Base-by-base conservation (phyloP, 2,797 vertebrate genomes). In the Astyanax mexicanus region DNA sequence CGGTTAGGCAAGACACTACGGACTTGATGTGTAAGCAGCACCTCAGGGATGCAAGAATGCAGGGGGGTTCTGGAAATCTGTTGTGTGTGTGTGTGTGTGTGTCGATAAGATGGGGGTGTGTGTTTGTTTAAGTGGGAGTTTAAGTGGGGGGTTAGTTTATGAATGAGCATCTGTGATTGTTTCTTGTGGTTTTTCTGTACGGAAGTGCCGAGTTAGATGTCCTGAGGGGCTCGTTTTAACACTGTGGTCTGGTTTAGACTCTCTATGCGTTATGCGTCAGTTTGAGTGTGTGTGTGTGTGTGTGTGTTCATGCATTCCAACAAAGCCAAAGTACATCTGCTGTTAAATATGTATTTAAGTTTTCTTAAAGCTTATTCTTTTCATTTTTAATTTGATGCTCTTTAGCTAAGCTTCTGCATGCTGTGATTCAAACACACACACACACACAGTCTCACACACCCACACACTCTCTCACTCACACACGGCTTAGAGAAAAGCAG, bases 131-230 rank as follows among this genome's bases (percentile, higher is more conserved):
- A 29, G 23, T 71, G 69, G 44, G 61, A 69, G 69, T 65, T 49
- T 69, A 38, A 32, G 72, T 62, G 54, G 78, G 49, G 32, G 68
- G 62, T 69, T 19, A 32, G 32, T 67, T 66, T 76, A 62, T 66
- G 74, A 67, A 69, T 69, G 71, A 72, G 74, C 62, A 60, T 35
- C 15, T 71, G 67, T 55, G 51, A 77, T 73, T 15, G 54, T 52
- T 77, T 82, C 21, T 65, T 61, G 77, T 69, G 65, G 69, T 68
- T 79, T 77, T 27, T 65, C 37, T 60, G 42, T 69, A 32, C 35
- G 77, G 79, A 83, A 77, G 68, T 75, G 62, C 60, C 1, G 58
- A 62, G 65, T 82, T 81, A 27, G 37, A 80, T 54, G 62, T 80
- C 75, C 49, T 52, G 13, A 60, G 71, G 76, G 80, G 55, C 71